Evolutionary conservation across 2,113 vertebrate genomes (phyloP), one percentile per base, ranked within the genome.

Genomic region (Sylvia atricapilla): DNA sequence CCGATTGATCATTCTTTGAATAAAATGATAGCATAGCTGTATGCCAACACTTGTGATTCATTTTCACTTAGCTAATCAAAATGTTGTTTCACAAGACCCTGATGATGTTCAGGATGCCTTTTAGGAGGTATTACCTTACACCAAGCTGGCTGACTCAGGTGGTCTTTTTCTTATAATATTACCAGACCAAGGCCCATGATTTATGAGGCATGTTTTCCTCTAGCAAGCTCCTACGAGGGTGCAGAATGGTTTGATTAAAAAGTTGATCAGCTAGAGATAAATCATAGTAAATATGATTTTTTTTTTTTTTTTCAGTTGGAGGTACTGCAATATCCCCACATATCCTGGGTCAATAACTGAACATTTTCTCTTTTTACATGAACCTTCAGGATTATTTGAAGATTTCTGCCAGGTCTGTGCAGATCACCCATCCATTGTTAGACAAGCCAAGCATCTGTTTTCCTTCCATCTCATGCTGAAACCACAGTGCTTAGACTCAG

Each of bases 41-140:
- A 94, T 96, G 96, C 96, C 96, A 97, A 91, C 91, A 92, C 69
- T 94, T 86, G 73, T 97, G 95, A 97, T 97, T 98, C 88, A 96
- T 97, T 93, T 98, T 97, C 94, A 96, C 91, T 98, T 97, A 97
- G 89, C 95, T 97, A 95, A 98, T 98, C 93, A 98, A 97, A 97
- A 96, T 96, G 89, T 96, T 97, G 93, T 97, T 97, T 97, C 95
- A 95, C 91, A 97, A 97, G 92, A 94, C 86, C 90, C 93, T 94
- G 92, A 96, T 94, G 92, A 83, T 95, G 78, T 95, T 97, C 91
- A 96, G 94, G 92, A 96, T 93, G 84, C 83, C 78, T 96, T 94
- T 92, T 77, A 96, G 90, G 76, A 97, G 86, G 69, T 82, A 90
- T 87, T 84, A 87, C 94, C 92, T 96, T 97, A 82, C 85, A 94